Evolutionary conservation across 2,797 vertebrate species (phyloP).

Genomic region (Oreochromis grahami): DNA sequence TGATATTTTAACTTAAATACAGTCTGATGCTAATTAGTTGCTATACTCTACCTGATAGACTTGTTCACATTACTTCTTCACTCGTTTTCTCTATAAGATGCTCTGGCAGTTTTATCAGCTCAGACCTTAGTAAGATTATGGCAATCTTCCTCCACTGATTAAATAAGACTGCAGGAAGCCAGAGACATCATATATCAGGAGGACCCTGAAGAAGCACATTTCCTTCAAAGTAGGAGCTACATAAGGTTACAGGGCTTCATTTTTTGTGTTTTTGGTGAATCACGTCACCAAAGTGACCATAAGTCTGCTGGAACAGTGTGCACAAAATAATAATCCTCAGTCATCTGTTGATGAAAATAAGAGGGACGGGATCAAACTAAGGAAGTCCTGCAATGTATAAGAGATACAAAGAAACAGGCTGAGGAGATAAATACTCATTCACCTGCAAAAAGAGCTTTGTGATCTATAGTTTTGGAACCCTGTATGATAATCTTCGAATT

Average conservation of each 20-base stretch:
- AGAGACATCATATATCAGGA: not conserved
- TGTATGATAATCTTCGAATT: not conserved
- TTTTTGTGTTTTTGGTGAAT: not conserved
- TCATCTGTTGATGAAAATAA: slow-evolving; percentile 2
- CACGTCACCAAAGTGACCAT: not conserved
- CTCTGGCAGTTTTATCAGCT: not conserved
- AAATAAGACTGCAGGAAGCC: not conserved
- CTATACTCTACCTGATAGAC: not conserved
- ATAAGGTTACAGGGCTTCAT: not conserved
- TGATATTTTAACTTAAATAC: not conserved
- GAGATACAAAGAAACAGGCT: not conserved
- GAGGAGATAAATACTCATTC: not conserved
- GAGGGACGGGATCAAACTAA: not conserved
- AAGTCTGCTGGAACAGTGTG: not conserved
- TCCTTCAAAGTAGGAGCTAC: not conserved
- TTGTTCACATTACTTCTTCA: not conserved
- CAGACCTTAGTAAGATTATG: not conserved
- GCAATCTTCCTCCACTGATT: not conserved
- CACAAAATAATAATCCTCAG: not conserved
- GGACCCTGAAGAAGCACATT: not conserved
- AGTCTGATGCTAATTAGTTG: not conserved
- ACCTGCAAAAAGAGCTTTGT: not conserved
- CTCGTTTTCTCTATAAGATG: not conserved
- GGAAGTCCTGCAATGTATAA: not conserved
- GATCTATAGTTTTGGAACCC: not conserved